Percentiles rank a stretch among this genome's conserved stretches.
phyloP scores from a whole-genome alignment of 2,113 vertebrate species.

The Peromyscus leucopus region DNA sequence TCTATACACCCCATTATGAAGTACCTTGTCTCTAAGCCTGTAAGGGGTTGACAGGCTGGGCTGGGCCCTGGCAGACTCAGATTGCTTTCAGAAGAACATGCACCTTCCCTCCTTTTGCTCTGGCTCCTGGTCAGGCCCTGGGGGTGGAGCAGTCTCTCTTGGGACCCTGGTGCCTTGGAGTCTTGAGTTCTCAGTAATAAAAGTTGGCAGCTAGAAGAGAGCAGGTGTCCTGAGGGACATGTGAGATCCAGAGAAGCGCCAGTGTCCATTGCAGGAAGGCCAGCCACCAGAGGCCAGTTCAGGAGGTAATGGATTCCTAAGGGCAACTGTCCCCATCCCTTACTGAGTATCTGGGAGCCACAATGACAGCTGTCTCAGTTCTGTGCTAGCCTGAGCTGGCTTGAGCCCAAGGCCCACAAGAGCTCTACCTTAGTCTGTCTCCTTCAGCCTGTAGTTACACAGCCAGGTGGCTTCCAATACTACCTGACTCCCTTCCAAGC shows the following conservation, averaged over 20 bases:
- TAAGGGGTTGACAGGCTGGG: not conserved
- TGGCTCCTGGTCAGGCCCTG: not conserved
- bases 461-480: accelerated
- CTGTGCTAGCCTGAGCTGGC: not conserved
- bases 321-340: not conserved
- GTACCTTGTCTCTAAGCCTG: not conserved
- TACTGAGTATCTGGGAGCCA: not conserved
- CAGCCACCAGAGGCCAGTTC: not conserved
- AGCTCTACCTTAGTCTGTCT: not conserved
- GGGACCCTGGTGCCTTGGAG: not conserved
- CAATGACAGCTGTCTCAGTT: not conserved
- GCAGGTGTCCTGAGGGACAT: not conserved
- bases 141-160: not conserved
- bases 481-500: not conserved
- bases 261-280: not conserved
- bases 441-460: not conserved
- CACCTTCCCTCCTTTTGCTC: not conserved
- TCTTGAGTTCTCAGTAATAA: not conserved
- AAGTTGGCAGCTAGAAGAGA: not conserved
- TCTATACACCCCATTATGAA: not conserved
- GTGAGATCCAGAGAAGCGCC: not conserved
- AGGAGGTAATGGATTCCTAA: not conserved
- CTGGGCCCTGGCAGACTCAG: not conserved
- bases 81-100: accelerated
- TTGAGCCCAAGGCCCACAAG: accelerated